phyloP scores from a whole-genome alignment of 2,888 invertebrate genomes.

The Zaprionus lineosus region DNA sequence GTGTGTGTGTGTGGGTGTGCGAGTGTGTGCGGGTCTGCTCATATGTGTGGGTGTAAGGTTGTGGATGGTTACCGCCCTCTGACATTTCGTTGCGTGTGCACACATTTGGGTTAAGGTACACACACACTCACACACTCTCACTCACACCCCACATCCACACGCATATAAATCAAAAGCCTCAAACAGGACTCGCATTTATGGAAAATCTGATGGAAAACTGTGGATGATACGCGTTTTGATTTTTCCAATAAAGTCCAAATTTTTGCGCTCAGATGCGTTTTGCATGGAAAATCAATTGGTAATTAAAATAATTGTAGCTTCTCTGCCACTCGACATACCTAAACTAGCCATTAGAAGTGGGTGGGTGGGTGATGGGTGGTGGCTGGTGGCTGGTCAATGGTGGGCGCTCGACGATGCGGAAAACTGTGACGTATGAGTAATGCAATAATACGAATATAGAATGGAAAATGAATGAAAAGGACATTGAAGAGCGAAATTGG shows the following conservation, averaged over 20 bases:
- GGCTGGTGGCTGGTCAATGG: no score
- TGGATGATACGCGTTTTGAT: conserved; percentile 8
- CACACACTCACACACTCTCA: conserved; percentile 3
- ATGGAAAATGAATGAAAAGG: no score
- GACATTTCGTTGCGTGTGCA: conserved; percentile 58
- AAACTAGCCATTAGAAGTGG: no score
- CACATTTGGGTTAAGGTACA: conserved; percentile 44
- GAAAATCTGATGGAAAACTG: conserved; percentile 39
- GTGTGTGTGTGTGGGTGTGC: neutral
- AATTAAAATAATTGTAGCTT: conserved; percentile 58
- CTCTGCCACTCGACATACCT: no score
- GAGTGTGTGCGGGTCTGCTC: neutral
- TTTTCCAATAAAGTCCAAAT: neutral
- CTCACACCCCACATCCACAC: neutral
- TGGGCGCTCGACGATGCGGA: no score
- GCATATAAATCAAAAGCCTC: no score
- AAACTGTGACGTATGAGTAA: conserved; percentile 43
- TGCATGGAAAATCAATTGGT: conserved; percentile 33
- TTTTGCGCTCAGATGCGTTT: conserved; percentile 35
- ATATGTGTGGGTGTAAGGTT: neutral
- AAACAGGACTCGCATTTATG: conserved; percentile 33
- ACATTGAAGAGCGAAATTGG: conserved; percentile 11
- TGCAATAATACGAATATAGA: conserved; percentile 39
- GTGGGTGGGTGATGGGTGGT: no score
- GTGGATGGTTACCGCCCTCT: no score